Evolutionary conservation across 2,888 invertebrate species (phyloP).

Genomic region (Lasius platythorax): DNA sequence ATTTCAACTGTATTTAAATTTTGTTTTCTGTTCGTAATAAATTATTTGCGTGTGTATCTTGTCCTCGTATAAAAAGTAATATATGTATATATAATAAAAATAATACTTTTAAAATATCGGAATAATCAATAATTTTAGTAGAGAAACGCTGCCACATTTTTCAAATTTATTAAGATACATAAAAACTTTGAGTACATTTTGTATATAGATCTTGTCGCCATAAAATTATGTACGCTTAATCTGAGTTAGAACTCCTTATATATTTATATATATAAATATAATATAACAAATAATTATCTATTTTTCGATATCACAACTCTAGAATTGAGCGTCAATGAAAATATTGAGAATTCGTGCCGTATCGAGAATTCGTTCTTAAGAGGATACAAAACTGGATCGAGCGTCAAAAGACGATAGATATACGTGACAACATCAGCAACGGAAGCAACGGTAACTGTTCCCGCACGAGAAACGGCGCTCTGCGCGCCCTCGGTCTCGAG

Average conservation of each 20-base stretch:
- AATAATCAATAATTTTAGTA: background rate
- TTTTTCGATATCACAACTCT: background rate
- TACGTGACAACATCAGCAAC: constrained; percentile 17
- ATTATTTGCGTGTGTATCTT: background rate
- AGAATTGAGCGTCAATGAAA: background rate
- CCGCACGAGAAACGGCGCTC: constrained; percentile 70
- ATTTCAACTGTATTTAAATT: background rate
- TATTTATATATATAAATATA: background rate
- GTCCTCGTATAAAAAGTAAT: background rate
- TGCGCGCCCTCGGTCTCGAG: constrained; percentile 79
- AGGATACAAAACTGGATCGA: constrained; percentile 3
- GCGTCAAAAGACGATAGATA: constrained; percentile 31
- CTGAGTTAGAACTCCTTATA: background rate
- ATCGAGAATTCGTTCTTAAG: constrained; percentile 1
- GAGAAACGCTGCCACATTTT: background rate
- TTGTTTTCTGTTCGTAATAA: background rate
- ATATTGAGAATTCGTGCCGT: background rate
- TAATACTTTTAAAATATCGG: background rate
- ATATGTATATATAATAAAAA: background rate
- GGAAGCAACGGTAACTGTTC: constrained; percentile 46
- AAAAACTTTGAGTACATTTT: background rate
- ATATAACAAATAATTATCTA: constrained; percentile 5
- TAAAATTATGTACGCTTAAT: background rate
- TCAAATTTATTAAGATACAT: background rate
- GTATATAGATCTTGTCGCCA: background rate